Evolutionary conservation across 2,888 invertebrate genomes (phyloP), one percentile per base, ranked within the genome.

Genomic region (Hesperia comma): DNA sequence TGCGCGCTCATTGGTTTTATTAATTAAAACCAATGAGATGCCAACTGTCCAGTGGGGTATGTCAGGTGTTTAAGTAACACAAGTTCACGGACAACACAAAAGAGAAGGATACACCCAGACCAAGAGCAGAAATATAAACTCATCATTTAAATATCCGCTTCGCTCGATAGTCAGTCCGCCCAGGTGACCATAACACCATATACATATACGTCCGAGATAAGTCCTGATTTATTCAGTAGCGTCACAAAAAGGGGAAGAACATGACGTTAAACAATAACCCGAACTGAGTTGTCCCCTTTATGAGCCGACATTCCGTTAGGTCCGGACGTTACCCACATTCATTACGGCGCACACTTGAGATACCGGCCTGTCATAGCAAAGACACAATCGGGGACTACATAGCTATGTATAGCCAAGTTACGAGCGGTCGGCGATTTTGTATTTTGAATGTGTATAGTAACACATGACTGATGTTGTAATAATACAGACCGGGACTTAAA

Each of bases 321-420:
- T 26, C 60, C 49, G 60, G 60, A 61, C 49, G 49, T 19, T 26
- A 14, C 32, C 21, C 19, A 61, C 60, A 49, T 61, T 49, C 60
- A 61, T 61, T 51, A 61, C 26, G 37, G 37, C 8, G 21, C 6
- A 6, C 17, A 19, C 60, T 37, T 33, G 49, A 61, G 60, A 61
- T 61, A 49, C 33, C 40, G 10, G 26, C n/a, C 33, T 61, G 60
- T 61, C 60, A 61, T 49, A 43, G 17, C 32, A 43, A 12, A 60
- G 46, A 61, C 60, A 51, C 57, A 43, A 43, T 57, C 41, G 40
- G 40, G 41, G 14, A 26, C n/a, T 57, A 57, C 41, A 14, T 40
- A 14, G 4, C 12, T 53, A n/a, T 41, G 1, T 6, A 4, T 17
- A 1, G 10, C 4, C 21, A 57, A 57, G 3, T 57, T 5, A 43